Evolutionary conservation across 2,888 invertebrate genomes (phyloP).

Genomic region (Drepana falcataria): DNA sequence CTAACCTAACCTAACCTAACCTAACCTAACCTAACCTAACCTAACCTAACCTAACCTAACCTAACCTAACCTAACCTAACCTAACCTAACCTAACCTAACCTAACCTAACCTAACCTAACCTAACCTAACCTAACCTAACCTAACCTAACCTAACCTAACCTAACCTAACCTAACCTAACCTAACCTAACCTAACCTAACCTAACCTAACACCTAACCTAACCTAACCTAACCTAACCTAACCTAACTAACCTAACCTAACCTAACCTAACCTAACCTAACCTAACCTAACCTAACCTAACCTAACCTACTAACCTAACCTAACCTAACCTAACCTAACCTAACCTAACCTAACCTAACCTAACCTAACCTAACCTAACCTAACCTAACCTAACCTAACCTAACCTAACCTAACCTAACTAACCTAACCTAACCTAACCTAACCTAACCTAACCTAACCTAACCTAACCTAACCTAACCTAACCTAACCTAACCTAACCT

Average conservation of each 20-base stretch:
- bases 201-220: slow-evolving; percentile 18
- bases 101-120: slow-evolving; percentile 17
- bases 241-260: slow-evolving; percentile 10
- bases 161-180: slow-evolving; percentile 21
- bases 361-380: slow-evolving; percentile 14
- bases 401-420: slow-evolving; percentile 20
- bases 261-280: slow-evolving; percentile 12
- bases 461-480: slow-evolving; percentile 11
- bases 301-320: slow-evolving; percentile 16
- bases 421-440: slow-evolving; percentile 13
- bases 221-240: slow-evolving; percentile 8
- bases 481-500: slow-evolving; percentile 14
- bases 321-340: slow-evolving; percentile 19
- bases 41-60: slow-evolving; percentile 17
- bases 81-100: slow-evolving; percentile 16
- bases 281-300: slow-evolving; percentile 15
- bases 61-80: slow-evolving; percentile 15
- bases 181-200: slow-evolving; percentile 19
- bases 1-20: slow-evolving; percentile 18
- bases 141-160: slow-evolving; percentile 21
- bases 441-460: slow-evolving; percentile 11
- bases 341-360: slow-evolving; percentile 16
- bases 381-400: slow-evolving; percentile 18
- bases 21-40: slow-evolving; percentile 16
- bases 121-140: slow-evolving; percentile 18